Conservation (phyloP, 2,113 vertebrate species). For the Alectura lathami region DNA sequence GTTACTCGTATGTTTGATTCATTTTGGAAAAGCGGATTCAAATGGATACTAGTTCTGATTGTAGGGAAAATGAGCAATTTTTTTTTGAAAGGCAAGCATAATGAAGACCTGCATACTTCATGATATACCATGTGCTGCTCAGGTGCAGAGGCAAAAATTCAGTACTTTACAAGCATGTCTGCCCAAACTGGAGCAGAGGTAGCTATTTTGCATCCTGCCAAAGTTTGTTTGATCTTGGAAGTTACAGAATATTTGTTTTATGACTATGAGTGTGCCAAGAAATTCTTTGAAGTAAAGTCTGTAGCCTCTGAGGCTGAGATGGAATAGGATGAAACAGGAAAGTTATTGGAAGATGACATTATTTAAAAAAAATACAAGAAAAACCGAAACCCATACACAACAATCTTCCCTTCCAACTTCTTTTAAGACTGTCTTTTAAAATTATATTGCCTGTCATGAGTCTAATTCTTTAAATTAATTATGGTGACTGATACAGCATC, state of each 20-base stretch:
- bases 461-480: slow-evolving; percentile 55
- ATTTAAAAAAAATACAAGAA: neutral
- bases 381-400: neutral
- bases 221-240: slow-evolving; percentile 65
- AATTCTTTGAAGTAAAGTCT: slow-evolving; percentile 63
- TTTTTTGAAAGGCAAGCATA: neutral
- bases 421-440: slow-evolving; percentile 11
- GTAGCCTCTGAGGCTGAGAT: slow-evolving; percentile 54
- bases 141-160: slow-evolving; percentile 61
- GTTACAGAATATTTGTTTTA: slow-evolving; percentile 65
- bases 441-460: slow-evolving; percentile 47
- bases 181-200: slow-evolving; percentile 51
- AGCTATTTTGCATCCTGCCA: slow-evolving; percentile 34
- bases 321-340: slow-evolving; percentile 61
- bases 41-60: neutral
- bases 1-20: neutral
- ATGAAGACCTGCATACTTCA: slow-evolving; percentile 22
- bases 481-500: neutral
- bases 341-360: slow-evolving; percentile 41
- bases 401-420: neutral
- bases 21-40: neutral
- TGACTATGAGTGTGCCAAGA: slow-evolving; percentile 58
- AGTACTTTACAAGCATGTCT: slow-evolving; percentile 1
- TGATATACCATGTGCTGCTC: slow-evolving; percentile 43
- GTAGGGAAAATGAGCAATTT: neutral